phyloP scores from a whole-genome alignment of 2,888 invertebrate species.

The Argynnis bischoffii region DNA sequence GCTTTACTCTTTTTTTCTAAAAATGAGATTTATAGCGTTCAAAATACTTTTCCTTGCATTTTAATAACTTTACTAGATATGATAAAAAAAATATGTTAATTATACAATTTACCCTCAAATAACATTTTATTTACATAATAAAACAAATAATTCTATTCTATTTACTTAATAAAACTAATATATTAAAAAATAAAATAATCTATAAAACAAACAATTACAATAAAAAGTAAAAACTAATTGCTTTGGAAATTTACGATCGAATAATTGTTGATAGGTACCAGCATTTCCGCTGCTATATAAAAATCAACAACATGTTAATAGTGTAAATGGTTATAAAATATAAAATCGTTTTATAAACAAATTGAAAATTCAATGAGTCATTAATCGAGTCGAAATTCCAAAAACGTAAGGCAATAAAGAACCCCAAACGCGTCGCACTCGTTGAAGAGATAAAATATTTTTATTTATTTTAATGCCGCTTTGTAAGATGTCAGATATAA shows the following conservation, averaged over 20 bases:
- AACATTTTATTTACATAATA: no score
- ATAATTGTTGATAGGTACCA: conserved; percentile 20
- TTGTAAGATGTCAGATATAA: conserved; percentile 78
- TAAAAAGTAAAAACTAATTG: background rate
- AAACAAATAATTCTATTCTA: no score
- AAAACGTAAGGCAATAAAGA: conserved; percentile 59
- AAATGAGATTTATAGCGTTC: no score
- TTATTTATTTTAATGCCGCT: conserved; percentile 72
- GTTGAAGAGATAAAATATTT: conserved; percentile 61
- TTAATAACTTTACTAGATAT: no score
- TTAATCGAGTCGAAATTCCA: conserved; percentile 53
- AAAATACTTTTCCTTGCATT: no score
- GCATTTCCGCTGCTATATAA: conserved; percentile 49
- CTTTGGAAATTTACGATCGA: conserved; percentile 25
- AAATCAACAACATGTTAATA: conserved; percentile 46
- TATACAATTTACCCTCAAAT: no score
- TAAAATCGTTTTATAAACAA: conserved; percentile 53
- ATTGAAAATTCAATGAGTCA: conserved; percentile 58
- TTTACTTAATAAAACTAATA: no score
- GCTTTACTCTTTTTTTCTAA: no score
- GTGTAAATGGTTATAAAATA: conserved; percentile 54
- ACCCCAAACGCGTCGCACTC: conserved; percentile 56
- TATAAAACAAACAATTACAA: conserved; percentile 9
- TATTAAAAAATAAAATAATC: conserved; percentile 1
- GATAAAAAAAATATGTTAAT: no score